phyloP scores from a whole-genome alignment of 2,797 vertebrate genomes.

The Lophius americanus region DNA sequence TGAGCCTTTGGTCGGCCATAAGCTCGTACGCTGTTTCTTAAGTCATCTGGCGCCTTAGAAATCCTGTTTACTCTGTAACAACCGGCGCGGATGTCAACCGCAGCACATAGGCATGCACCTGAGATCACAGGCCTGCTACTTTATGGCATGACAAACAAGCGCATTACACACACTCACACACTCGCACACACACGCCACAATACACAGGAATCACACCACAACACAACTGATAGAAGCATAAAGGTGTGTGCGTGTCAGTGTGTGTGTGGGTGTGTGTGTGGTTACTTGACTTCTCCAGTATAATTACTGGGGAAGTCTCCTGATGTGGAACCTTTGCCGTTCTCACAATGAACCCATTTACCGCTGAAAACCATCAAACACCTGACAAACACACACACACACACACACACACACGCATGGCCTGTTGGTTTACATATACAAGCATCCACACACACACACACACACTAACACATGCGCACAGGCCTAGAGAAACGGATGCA shows the following conservation, averaged over 20 bases:
- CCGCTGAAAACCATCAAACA: slow-evolving; percentile 78
- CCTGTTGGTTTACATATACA: slow-evolving; percentile 51
- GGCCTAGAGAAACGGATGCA: slow-evolving; percentile 33
- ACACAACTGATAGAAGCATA: slow-evolving; percentile 35
- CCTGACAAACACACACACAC: slow-evolving; percentile 55
- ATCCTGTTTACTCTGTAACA: slow-evolving; percentile 69
- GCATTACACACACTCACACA: slow-evolving; percentile 59
- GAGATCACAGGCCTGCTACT: slow-evolving; percentile 73
- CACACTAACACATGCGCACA: slow-evolving; percentile 44
- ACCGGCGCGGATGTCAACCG: slow-evolving; percentile 53
- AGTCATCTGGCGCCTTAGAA: slow-evolving; percentile 50
- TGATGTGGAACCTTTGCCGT: slow-evolving; percentile 80
- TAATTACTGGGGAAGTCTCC: slow-evolving; percentile 78
- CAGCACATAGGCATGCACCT: slow-evolving; percentile 46
- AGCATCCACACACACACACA: slow-evolving; percentile 13
- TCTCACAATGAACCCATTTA: slow-evolving; percentile 82
- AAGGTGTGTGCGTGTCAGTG: slow-evolving; percentile 14
- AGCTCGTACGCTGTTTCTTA: slow-evolving; percentile 55
- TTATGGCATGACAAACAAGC: slow-evolving; percentile 67
- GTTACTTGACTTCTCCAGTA: slow-evolving; percentile 59
- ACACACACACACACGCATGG: slow-evolving; percentile 28
- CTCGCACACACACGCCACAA: slow-evolving; percentile 35
- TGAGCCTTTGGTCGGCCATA: slow-evolving; percentile 50
- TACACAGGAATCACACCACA: slow-evolving; percentile 50
- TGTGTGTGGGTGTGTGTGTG: slow-evolving; percentile 39